phyloP scores from a whole-genome alignment of 2,888 invertebrate species.

The Amorpha juglandis region DNA sequence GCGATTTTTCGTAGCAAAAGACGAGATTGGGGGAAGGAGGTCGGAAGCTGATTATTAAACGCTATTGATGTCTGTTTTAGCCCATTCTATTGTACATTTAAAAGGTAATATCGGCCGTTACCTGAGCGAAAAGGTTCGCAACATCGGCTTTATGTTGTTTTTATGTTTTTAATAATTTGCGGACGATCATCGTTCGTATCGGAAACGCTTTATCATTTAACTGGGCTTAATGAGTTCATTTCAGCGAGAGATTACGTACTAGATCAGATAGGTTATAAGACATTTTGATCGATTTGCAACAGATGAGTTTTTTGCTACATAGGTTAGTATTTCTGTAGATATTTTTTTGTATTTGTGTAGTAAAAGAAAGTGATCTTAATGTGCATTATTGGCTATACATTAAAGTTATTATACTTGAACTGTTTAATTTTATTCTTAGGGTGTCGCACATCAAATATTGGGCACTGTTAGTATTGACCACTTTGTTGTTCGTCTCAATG shows the following conservation, averaged over 20 bases:
- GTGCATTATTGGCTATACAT: too few relatives aligned
- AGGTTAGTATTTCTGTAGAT: too few relatives aligned
- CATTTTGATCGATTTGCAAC: neutral
- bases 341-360: too few relatives aligned
- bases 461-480: too few relatives aligned
- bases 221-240: neutral
- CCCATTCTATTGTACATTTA: conserved; percentile 8
- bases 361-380: too few relatives aligned
- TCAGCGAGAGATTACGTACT: neutral
- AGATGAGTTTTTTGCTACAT: neutral
- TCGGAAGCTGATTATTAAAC: conserved; percentile 19
- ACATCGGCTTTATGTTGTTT: conserved; percentile 37
- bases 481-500: too few relatives aligned
- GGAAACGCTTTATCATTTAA: conserved; percentile 25
- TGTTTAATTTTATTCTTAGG: too few relatives aligned
- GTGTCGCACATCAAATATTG: too few relatives aligned
- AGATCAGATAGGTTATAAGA: neutral
- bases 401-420: too few relatives aligned
- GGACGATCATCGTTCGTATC: conserved; percentile 33
- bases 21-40: neutral
- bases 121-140: conserved; percentile 9
- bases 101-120: conserved; percentile 3
- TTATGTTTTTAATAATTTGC: conserved; percentile 45
- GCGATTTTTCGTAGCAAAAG: neutral
- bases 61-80: conserved; percentile 13